A percentile compares a stretch with the other conserved stretches of the same genome.
These are phyloP conservation scores for Uropetala carovei DNA, from an alignment of 2,888 invertebrate species.

Conservation along the genomic window DNA sequence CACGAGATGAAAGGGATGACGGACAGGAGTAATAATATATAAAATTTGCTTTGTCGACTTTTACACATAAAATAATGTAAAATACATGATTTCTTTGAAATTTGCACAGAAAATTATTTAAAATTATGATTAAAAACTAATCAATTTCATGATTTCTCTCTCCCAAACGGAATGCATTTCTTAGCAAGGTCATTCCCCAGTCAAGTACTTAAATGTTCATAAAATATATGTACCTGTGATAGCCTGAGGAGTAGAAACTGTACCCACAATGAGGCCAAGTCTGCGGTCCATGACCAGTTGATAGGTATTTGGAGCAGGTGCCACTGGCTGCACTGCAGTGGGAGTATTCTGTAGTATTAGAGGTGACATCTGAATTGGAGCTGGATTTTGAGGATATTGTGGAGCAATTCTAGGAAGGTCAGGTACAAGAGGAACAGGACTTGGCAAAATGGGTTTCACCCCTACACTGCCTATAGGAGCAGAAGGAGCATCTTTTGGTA, in stretches of 20 bases:
- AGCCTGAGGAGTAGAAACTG: conserved; percentile 67
- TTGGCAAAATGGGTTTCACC: conserved; percentile 53
- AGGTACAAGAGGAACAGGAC: conserved; percentile 27
- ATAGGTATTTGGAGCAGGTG: conserved; percentile 70
- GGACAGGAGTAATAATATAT: too few relatives aligned
- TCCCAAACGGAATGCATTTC: too few relatives aligned
- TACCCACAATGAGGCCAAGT: conserved; percentile 75
- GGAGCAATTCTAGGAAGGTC: neutral
- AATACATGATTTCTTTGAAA: too few relatives aligned
- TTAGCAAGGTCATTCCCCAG: too few relatives aligned
- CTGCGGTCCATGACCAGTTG: conserved; percentile 78
- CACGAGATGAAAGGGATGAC: too few relatives aligned
- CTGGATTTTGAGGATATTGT: conserved; percentile 11
- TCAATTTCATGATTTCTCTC: too few relatives aligned
- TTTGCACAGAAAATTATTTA: too few relatives aligned
- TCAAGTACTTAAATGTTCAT: too few relatives aligned
- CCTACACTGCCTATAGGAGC: neutral
- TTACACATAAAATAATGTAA: too few relatives aligned
- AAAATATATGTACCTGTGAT: conserved; percentile 6
- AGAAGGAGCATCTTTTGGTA: conserved; percentile 26
- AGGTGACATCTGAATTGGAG: neutral
- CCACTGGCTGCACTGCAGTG: conserved; percentile 72
- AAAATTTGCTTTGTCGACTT: too few relatives aligned
- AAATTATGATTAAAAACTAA: too few relatives aligned
- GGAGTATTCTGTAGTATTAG: conserved; percentile 68